Evolutionary conservation across 2,113 vertebrate genomes (phyloP), one percentile per base, ranked within the genome.

Genomic region (Hiodon tergisus): DNA sequence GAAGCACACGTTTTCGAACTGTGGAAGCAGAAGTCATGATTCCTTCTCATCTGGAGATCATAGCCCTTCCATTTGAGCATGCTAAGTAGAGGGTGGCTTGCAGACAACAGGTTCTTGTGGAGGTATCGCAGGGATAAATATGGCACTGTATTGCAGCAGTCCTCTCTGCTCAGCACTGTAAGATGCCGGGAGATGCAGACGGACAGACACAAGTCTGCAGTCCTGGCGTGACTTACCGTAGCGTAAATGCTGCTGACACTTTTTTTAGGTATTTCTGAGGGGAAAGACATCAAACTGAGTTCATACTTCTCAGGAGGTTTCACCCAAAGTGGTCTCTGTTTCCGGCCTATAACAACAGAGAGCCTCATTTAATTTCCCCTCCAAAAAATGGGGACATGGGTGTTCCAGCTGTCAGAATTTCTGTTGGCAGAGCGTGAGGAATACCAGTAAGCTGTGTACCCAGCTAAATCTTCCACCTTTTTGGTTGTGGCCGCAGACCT

Each of bases 1-100:
- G 51, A 71, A 60, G 67, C 17, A 47, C 48, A 74, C 13, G 73
- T 46, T 48, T 73, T 3, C 46, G 5, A 46, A 11, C 7, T 52
- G 52, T 46, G 31, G 52, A 48, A 54, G 69, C 47, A 16, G 7
- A 51, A 77, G 51, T 68, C 62, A 51, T 11, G 67, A 70, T 62
- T 76, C 69, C 68, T 71, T 79, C 65, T 78, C 47, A 67, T 75
- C 55, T 72, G 47, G 11, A 76, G 69, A 78, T 77, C 72, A 73
- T 54, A 77, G 71, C 47, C 51, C 53, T 55, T 71, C 10, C 68
- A 46, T 59, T 31, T 17, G 60, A 69, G 52, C 48, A 62, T 53
- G 52, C 14, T n/a, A 78, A 62, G 47, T 9, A 53, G 67, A 71
- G 9, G 17, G 14, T 7, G 31, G 7, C 61, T 11, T 53, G 48